These are phyloP conservation scores for Astur gentilis DNA, from an alignment of 2,113 vertebrate genomes.

Conservation along the genomic window DNA sequence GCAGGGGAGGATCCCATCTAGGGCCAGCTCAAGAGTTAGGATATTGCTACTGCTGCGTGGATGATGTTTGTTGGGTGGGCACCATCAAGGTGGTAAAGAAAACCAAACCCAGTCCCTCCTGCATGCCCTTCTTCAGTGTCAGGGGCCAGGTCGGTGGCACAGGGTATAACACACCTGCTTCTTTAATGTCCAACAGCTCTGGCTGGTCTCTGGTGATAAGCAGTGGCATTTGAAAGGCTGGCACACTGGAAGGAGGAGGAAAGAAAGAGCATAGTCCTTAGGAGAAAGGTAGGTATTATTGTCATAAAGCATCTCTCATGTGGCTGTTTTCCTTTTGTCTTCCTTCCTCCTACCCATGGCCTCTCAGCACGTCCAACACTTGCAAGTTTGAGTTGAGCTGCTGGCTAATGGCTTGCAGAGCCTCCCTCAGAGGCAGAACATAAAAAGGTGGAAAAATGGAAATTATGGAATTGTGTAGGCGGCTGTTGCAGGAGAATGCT, in stretches of 20 bases:
- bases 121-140: neutral
- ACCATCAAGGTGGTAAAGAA: neutral
- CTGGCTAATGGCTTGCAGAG: neutral
- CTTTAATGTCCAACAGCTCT: neutral
- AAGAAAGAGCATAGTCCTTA: neutral
- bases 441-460: neutral
- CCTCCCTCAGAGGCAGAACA: neutral
- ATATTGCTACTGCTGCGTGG: neutral
- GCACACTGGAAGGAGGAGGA: neutral
- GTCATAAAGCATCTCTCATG: neutral
- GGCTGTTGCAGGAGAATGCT: neutral
- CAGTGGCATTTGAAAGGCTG: neutral
- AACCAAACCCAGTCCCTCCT: neutral
- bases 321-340: neutral
- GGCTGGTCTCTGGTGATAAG: neutral
- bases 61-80: neutral
- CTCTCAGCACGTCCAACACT: neutral
- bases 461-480: constrained; percentile 6
- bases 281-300: neutral
- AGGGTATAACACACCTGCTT: neutral
- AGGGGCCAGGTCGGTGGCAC: neutral
- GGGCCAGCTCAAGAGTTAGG: fast-evolving
- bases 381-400: neutral
- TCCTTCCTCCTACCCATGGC: neutral
- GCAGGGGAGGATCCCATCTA: fast-evolving